Base-by-base conservation (phyloP, 2,888 invertebrate genomes). In the Drosophila rubida region DNA sequence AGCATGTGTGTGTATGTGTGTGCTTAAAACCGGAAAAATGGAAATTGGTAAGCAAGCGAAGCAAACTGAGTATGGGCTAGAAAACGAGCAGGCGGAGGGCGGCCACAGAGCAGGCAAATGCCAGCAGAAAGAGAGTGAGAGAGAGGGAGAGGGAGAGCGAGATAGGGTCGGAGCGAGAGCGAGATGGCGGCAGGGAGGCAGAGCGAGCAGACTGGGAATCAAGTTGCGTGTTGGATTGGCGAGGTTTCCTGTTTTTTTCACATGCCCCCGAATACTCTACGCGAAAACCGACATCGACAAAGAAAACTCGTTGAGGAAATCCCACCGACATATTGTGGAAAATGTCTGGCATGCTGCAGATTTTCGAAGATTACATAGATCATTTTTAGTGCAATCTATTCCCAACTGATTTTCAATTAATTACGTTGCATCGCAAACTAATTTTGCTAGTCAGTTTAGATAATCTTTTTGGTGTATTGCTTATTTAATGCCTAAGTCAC, bases 41-140 rank as follows among this genome's bases (percentile, higher is more conserved):
- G 86, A 82, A 86, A 86, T 82, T 80, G 80, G 80, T 83, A 80
- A 85, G 73, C 79, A 76, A 82, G 70, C 83, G 77, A 80, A 65
- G 79, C 82, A 81, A 72, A 67, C 82, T 51, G 73, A 66, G 64
- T 46, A 62, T 60, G 80, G 66, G 60, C 69, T 68, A 68, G 59
- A 61, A 60, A 62, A 46, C 27, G 22, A 16, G 37, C 51, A 44
- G 41, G 22, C 37, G 44, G n/a, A 35, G 32, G 23, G 23, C 22
- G 32, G 22, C 8, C 13, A 13, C n/a, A 27, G 14, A 23, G 27
- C 32, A 32, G 27, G 11, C 19, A 19, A 13, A 22, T 39, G 30
- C 16, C 25, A 46, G 53, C 13, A 27, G 35, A 14, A n/a, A 23
- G 30, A 16, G 50, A 19, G 41, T n/a, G 30, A 6, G 25, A 11